phyloP scores from a whole-genome alignment of 2,797 vertebrate genomes.

The Sphenodon punctatus region DNA sequence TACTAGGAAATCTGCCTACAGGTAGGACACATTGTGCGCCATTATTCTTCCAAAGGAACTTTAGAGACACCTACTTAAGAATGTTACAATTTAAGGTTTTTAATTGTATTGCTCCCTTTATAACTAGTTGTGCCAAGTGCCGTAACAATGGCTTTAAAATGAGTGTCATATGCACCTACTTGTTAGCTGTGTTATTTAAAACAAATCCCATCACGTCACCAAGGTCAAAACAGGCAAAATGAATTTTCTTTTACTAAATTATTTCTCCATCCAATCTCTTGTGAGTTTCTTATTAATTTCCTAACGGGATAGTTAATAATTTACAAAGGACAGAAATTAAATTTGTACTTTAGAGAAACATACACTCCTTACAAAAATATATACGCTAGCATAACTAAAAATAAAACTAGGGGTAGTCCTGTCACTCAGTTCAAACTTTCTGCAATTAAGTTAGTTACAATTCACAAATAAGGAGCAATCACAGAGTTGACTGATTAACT shows the following conservation, averaged over 20 bases:
- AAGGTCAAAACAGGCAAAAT: slow-evolving; percentile 10
- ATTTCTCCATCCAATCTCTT: slow-evolving; percentile 17
- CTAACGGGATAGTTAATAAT: slow-evolving; percentile 40
- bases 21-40: slow-evolving; percentile 32
- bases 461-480: background rate
- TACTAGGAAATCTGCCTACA: slow-evolving; percentile 62
- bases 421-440: slow-evolving; percentile 46
- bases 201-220: background rate
- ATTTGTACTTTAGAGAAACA: background rate
- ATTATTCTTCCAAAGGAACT: slow-evolving; percentile 56
- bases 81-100: background rate
- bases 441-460: slow-evolving; percentile 11
- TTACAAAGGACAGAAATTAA: slow-evolving; percentile 39
- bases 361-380: background rate
- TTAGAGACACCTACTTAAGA: slow-evolving; percentile 21
- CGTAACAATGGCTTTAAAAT: slow-evolving; percentile 11
- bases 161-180: background rate
- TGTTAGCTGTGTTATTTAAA: slow-evolving; percentile 19
- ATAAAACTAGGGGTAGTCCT: too few relatives aligned
- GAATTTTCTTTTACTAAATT: slow-evolving; percentile 29
- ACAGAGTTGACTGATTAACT: background rate
- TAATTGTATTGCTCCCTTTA: slow-evolving; percentile 12
- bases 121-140: slow-evolving; percentile 25
- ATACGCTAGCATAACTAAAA: too few relatives aligned
- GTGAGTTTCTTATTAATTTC: slow-evolving; percentile 22